phyloP scores from a whole-genome alignment of 2,888 invertebrate species.

The Microplitis manilae region DNA sequence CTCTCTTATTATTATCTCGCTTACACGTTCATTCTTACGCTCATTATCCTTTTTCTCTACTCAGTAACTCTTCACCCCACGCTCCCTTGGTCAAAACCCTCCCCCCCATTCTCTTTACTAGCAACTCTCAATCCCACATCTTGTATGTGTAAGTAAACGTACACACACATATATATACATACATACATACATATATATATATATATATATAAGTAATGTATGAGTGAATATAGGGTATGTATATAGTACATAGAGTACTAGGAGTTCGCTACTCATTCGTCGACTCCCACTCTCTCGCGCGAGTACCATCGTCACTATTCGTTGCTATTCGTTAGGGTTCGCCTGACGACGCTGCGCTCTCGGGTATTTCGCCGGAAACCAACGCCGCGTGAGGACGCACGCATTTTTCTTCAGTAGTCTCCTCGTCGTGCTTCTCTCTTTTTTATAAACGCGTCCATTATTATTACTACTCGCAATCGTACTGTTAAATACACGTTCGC shows the following conservation, averaged over 20 bases:
- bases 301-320: conserved; percentile 8
- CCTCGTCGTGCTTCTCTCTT: conserved; percentile 27
- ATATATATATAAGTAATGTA: neutral
- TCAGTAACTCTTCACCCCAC: conserved; percentile 15
- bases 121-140: too few relatives aligned
- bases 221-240: neutral
- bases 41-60: conserved; percentile 21
- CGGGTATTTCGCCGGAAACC: conserved; percentile 71
- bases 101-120: conserved; percentile 15
- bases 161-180: neutral
- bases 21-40: conserved; percentile 28
- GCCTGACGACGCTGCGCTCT: conserved; percentile 68
- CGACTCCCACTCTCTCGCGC: conserved; percentile 47
- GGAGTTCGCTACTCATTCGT: neutral
- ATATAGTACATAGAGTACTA: neutral
- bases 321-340: conserved; percentile 48
- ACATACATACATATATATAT: conserved; percentile 25
- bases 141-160: too few relatives aligned
- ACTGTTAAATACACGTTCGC: conserved; percentile 25
- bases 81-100: neutral
- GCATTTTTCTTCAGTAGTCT: conserved; percentile 28
- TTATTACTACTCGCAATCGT: conserved; percentile 41
- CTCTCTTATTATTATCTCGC: conserved; percentile 27
- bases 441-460: conserved; percentile 43
- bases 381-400: conserved; percentile 68